Percentiles rank a stretch among this genome's conserved stretches.
These are phyloP conservation scores for Prionailurus bengalensis DNA, from an alignment of 2,113 vertebrate species.

Conservation along the genomic window DNA sequence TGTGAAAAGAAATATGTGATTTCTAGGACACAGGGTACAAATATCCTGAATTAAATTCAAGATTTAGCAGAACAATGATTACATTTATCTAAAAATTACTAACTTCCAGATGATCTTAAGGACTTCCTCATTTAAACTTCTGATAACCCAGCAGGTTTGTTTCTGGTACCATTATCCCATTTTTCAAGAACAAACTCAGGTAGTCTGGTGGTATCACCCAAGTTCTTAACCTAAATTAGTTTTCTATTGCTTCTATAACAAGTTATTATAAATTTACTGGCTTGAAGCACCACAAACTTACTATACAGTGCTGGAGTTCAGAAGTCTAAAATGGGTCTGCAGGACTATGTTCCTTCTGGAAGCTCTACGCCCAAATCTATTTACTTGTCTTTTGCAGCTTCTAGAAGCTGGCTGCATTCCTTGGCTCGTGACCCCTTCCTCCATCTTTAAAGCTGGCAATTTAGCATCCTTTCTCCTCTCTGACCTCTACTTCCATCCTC, in stretches of 20 bases:
- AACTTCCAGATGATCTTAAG: background rate
- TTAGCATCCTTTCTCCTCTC: background rate
- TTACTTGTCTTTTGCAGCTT: background rate
- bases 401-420: background rate
- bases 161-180: background rate
- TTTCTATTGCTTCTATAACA: background rate
- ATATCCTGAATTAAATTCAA: conserved; percentile 25
- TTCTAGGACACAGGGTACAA: background rate
- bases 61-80: background rate
- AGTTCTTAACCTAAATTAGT: background rate
- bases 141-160: background rate
- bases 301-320: background rate
- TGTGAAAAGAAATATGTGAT: conserved; percentile 12
- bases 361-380: background rate
- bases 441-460: background rate
- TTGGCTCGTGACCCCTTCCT: background rate
- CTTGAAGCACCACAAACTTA: background rate
- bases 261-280: background rate
- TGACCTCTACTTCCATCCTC: background rate
- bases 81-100: conserved; percentile 41
- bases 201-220: background rate
- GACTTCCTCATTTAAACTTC: conserved; percentile 32
- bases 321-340: background rate
- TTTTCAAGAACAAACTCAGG: conserved; percentile 4
- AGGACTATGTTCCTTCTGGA: background rate